These are phyloP conservation scores for Drosophila glabriapex DNA, from an alignment of 2,888 invertebrate species.

Conservation along the genomic window DNA sequence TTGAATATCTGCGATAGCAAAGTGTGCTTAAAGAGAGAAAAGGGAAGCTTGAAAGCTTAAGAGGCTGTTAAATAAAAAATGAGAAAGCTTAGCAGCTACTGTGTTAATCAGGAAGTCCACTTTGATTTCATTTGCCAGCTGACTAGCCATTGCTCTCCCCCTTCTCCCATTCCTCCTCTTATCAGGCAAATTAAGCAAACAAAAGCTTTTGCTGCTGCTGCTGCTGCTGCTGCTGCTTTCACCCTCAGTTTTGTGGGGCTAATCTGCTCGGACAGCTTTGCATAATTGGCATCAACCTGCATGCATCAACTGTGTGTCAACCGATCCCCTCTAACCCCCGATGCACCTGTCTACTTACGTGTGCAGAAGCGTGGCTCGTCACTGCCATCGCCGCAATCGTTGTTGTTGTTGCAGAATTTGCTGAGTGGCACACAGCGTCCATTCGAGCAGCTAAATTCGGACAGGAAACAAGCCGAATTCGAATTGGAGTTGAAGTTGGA, in stretches of 20 bases:
- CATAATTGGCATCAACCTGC: constrained; percentile 51
- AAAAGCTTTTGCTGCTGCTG: constrained; percentile 19
- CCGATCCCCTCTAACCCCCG: too few relatives aligned
- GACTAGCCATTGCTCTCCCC: background rate
- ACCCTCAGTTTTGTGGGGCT: constrained; percentile 28
- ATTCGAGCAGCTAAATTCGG: constrained; percentile 85
- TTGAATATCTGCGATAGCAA: background rate
- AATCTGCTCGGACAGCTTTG: constrained; percentile 62
- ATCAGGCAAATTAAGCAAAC: constrained; percentile 40
- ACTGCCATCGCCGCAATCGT: constrained; percentile 92
- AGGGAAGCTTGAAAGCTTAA: background rate
- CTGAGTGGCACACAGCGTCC: constrained; percentile 87
- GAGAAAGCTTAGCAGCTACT: constrained; percentile 8
- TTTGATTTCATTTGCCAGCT: constrained; percentile 3
- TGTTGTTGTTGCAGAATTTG: constrained; percentile 91
- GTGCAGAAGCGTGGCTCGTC: constrained; percentile 93
- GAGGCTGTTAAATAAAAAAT: background rate
- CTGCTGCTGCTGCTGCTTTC: constrained; percentile 7
- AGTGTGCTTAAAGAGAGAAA: background rate
- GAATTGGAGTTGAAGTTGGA: constrained; percentile 51
- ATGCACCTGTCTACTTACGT: constrained; percentile 87
- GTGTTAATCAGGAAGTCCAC: constrained; percentile 5
- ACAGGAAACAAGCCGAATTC: constrained; percentile 78
- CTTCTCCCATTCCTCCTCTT: background rate
- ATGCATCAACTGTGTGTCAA: background rate